These are phyloP conservation scores for Xerus inauris DNA, from an alignment of 2,113 vertebrate genomes.

Conservation along the genomic window DNA sequence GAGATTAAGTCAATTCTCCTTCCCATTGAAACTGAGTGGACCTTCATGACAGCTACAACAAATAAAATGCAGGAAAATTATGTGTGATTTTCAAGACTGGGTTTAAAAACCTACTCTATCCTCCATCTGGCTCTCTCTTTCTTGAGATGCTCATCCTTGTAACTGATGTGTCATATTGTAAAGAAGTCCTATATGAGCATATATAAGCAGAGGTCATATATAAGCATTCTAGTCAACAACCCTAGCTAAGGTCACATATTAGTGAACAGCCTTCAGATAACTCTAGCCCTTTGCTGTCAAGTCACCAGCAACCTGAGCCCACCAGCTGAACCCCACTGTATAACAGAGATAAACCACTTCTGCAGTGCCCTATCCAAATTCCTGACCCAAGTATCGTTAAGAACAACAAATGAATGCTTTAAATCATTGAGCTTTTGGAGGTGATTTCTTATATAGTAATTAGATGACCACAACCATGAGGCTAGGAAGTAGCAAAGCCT, in stretches of 20 bases:
- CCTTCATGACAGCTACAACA: not conserved
- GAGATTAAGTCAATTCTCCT: not conserved
- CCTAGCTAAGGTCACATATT: not conserved
- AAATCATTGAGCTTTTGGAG: not conserved
- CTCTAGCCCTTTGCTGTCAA: not conserved
- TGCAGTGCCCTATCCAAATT: not conserved
- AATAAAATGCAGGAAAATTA: not conserved
- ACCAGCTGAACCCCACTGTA: not conserved
- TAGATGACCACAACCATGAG: not conserved
- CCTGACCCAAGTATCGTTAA: not conserved
- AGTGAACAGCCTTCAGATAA: not conserved
- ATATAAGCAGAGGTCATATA: not conserved
- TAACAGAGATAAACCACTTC: conserved; percentile 6
- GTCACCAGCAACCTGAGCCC: not conserved
- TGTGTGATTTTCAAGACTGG: not conserved
- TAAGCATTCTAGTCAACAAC: not conserved
- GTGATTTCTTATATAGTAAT: not conserved
- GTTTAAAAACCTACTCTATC: not conserved
- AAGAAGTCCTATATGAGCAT: conserved; percentile 29
- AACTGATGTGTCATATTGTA: not conserved
- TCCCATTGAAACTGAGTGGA: not conserved
- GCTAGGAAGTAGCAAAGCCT: not conserved
- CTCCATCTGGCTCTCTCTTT: not conserved
- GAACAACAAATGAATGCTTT: not conserved
- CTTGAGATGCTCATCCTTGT: conserved; percentile 14